phyloP scores from a whole-genome alignment of 2,113 vertebrate species.

The Jacana jacana region DNA sequence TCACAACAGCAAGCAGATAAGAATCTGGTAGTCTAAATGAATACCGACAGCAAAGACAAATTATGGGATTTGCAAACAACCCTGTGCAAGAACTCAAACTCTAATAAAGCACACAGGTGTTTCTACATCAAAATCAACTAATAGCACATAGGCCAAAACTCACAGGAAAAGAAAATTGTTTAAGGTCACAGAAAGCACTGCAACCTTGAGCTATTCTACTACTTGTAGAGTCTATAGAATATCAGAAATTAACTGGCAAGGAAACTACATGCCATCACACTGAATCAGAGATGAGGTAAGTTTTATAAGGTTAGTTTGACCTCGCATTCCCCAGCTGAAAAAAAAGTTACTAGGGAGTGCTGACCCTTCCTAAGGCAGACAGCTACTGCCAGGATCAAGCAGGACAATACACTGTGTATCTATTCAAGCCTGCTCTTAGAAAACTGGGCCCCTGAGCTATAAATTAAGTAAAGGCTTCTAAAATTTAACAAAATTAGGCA shows the following conservation, averaged over 20 bases:
- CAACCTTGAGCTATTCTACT: background rate
- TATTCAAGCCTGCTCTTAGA: background rate
- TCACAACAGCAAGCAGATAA: constrained; percentile 35
- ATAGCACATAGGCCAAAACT: background rate
- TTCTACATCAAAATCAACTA: constrained; percentile 26
- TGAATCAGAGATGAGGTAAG: background rate
- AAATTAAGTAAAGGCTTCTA: background rate
- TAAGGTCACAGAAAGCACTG: background rate
- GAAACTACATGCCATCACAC: background rate
- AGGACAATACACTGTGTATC: background rate
- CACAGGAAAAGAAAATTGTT: background rate
- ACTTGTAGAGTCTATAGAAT: background rate
- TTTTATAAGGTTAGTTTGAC: background rate
- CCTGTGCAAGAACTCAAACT: background rate
- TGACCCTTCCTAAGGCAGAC: background rate
- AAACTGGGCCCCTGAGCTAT: background rate
- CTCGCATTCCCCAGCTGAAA: background rate
- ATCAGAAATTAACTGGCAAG: constrained; percentile 26
- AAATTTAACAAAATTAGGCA: background rate
- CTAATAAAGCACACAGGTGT: constrained; percentile 14
- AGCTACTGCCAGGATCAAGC: background rate
- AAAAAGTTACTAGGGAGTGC: background rate
- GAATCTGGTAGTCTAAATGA: constrained; percentile 33
- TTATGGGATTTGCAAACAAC: constrained; percentile 50
- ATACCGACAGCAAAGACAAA: constrained; percentile 47